Evolutionary conservation across 1,140 invertebrate genomes (phyloP), one percentile per base, ranked within the genome.

Genomic region (Scaptomyza hsui): DNA sequence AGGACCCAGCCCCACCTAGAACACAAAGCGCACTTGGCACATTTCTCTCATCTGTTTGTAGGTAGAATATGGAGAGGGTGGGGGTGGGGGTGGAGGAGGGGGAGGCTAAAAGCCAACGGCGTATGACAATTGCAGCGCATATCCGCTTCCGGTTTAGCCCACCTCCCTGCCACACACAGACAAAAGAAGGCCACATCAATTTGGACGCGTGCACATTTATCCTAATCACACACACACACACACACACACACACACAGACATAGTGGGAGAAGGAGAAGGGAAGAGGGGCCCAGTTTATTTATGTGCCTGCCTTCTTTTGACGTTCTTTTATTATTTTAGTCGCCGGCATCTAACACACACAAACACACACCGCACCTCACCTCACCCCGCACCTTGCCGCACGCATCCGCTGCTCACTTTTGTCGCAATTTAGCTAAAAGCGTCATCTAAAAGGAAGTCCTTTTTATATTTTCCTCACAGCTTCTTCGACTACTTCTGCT

Each of bases 361-460:
- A 18, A 2, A 13, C 60, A 4, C 3, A 19, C 39, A 19, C 24
- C 13, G 9, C 18, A 1, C 51, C 9, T 19, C 9, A 5, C 39
- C 29, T 44, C 15, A 10, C 21, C 39, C 21, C 39, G 16, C 7
- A 4, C 13, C 12, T 24, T 6, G 32, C 21, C 21, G 18, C 37
- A 39, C 62, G 48, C 70, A 68, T 67, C 70, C 41, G 78, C 42
- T 81, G 78, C 74, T 82, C 81, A 86, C 85, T 85, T 85, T 88
- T 86, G 82, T 88, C 81, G 81, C 82, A 86, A 86, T 86, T 86
- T 86, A 88, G 81, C 81, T 86, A 86, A 86, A 88, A 86, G 81
- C 81, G 82, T 86, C 78, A 74, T 81, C 81, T 85, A 80, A 88
- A 78, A 86, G 81, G 81, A 86, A 86, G 81, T 86, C 81, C 64